Percentiles rank a stretch among this genome's conserved stretches.
Evolutionary conservation across 2,797 vertebrate genomes (phyloP).

Genomic region (Rhodeus uyekii): DNA sequence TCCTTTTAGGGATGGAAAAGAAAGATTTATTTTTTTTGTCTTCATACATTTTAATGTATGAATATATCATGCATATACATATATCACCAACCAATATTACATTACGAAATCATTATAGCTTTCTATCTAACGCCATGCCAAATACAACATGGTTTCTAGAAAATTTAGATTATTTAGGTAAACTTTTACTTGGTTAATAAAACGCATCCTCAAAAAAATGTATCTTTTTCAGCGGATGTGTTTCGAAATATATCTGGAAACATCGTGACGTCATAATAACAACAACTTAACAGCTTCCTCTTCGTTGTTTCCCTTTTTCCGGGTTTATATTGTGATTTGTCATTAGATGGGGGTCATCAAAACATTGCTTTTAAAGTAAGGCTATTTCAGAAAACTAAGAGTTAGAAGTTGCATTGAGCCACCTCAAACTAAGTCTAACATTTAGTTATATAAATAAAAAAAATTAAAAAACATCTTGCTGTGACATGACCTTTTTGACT

Average conservation of each 20-base stretch:
- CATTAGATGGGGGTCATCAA: background rate
- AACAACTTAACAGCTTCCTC: conserved; percentile 6
- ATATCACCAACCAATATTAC: background rate
- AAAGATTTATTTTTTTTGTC: too few relatives aligned
- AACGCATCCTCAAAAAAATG: background rate
- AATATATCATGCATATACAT: too few relatives aligned
- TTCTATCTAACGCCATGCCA: background rate
- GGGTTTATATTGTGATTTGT: background rate
- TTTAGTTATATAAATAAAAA: too few relatives aligned
- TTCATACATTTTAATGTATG: background rate
- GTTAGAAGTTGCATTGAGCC: too few relatives aligned
- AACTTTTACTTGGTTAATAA: background rate
- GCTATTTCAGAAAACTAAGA: background rate
- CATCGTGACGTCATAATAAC: conserved; percentile 20
- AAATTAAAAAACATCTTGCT: too few relatives aligned
- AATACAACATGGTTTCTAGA: background rate
- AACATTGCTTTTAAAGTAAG: background rate
- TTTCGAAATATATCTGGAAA: background rate
- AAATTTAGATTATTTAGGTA: background rate
- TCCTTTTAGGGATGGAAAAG: background rate
- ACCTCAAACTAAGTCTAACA: too few relatives aligned
- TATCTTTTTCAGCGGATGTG: background rate
- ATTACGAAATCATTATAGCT: background rate
- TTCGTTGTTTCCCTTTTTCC: background rate
- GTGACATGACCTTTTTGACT: too few relatives aligned